These are phyloP conservation scores for Eulithis testata DNA, from an alignment of 2,888 invertebrate genomes.

Conservation along the genomic window DNA sequence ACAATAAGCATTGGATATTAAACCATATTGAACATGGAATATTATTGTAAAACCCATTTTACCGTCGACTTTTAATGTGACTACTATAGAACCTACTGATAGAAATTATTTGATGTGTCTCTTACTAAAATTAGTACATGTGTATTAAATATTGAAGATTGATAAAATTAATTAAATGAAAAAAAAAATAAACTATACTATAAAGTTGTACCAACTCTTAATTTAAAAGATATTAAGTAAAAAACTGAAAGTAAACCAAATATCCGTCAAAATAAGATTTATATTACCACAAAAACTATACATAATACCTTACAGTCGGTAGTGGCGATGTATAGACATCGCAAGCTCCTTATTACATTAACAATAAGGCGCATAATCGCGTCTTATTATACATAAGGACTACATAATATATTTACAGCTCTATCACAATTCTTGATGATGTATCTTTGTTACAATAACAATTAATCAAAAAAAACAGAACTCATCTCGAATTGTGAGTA, in stretches of 20 bases:
- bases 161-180: conserved; percentile 12
- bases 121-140: background rate
- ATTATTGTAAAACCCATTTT: conserved; percentile 3
- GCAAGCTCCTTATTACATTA: conserved; percentile 53
- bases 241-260: conserved; percentile 34
- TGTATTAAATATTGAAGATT: background rate
- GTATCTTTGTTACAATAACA: conserved; percentile 22
- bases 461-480: conserved; percentile 19
- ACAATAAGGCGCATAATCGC: conserved; percentile 32
- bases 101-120: background rate
- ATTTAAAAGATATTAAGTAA: conserved; percentile 32
- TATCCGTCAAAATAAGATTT: conserved; percentile 39
- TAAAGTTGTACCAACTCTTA: conserved; percentile 23
- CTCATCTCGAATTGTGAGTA: conserved; percentile 21
- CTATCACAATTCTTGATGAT: conserved; percentile 35
- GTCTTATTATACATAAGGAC: conserved; percentile 33
- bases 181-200: conserved; percentile 11
- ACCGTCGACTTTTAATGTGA: conserved; percentile 1
- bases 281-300: conserved; percentile 39
- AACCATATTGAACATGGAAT: background rate
- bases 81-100: background rate
- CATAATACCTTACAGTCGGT: conserved; percentile 46
- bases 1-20: conserved; percentile 4
- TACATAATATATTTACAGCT: conserved; percentile 39
- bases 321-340: conserved; percentile 47